These are phyloP conservation scores for Rhipidura dahli DNA, from an alignment of 2,113 vertebrate species.

Conservation along the genomic window DNA sequence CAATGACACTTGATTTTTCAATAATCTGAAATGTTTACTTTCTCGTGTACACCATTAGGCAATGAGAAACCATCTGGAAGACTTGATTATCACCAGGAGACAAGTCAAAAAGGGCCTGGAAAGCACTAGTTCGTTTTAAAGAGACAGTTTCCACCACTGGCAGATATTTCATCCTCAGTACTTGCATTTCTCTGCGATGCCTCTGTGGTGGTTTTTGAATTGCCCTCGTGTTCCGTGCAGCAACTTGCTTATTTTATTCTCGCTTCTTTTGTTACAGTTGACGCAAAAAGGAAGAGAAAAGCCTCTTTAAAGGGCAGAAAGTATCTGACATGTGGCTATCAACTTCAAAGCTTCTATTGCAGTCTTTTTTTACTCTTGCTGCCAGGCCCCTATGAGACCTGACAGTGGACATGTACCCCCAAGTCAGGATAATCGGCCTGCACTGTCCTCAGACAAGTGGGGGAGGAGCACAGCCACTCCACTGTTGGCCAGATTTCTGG, in stretches of 20 bases:
- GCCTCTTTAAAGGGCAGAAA: slow-evolving; percentile 69
- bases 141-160: slow-evolving; percentile 42
- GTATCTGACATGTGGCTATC: slow-evolving; percentile 66
- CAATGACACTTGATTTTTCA: slow-evolving; percentile 42
- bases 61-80: slow-evolving; percentile 58
- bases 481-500: slow-evolving; percentile 68
- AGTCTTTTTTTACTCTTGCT: slow-evolving; percentile 69
- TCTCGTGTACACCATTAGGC: slow-evolving; percentile 36
- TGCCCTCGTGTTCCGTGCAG: slow-evolving; percentile 36
- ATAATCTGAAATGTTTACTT: slow-evolving; percentile 56
- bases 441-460: slow-evolving; percentile 62
- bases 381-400: slow-evolving; percentile 67
- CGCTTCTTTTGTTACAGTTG: slow-evolving; percentile 71
- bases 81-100: slow-evolving; percentile 46
- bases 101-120: slow-evolving; percentile 51
- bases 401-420: slow-evolving; percentile 64
- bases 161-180: slow-evolving; percentile 34
- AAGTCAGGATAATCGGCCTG: slow-evolving; percentile 66
- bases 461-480: slow-evolving; percentile 69
- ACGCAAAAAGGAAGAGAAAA: slow-evolving; percentile 68
- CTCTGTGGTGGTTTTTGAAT: slow-evolving; percentile 61
- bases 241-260: slow-evolving; percentile 66
- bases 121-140: slow-evolving; percentile 47
- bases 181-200: slow-evolving; percentile 24
- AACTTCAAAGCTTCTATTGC: slow-evolving; percentile 67